Evolutionary conservation across 2,113 vertebrate species (phyloP).

Genomic region (Sapajus apella): DNA sequence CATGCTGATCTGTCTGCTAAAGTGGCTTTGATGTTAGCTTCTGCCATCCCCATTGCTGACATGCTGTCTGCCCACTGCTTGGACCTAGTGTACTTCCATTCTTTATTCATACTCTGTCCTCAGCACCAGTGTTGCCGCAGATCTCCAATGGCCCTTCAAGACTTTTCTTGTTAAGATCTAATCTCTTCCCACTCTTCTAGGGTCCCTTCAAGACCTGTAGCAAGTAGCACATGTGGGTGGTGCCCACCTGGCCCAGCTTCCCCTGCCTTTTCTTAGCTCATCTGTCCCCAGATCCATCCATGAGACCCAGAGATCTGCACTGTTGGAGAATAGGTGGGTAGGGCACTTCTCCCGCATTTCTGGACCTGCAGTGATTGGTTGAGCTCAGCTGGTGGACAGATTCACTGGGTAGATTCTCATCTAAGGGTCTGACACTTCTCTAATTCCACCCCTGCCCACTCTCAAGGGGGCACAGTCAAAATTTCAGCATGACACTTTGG

Average conservation of each 20-base stretch:
- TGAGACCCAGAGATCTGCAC: neutral
- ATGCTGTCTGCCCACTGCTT: neutral
- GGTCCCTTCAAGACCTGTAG: neutral
- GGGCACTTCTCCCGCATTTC: neutral
- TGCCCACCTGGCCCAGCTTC: neutral
- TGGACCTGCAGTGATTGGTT: neutral
- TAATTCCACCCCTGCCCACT: neutral
- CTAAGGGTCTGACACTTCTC: neutral
- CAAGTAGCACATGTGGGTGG: neutral
- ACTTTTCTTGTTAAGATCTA: neutral
- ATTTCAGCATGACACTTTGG: neutral
- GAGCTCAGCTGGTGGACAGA: neutral
- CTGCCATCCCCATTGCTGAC: neutral
- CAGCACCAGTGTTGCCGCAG: neutral
- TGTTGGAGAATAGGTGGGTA: neutral
- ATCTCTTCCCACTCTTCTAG: neutral
- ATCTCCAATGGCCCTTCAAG: neutral
- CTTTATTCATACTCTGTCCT: neutral
- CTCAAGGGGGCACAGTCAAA: neutral
- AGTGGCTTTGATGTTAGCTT: neutral
- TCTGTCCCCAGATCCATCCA: neutral
- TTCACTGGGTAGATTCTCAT: neutral
- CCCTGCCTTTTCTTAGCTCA: neutral
- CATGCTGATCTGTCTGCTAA: neutral
- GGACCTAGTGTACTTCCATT: neutral